Base-by-base conservation (phyloP, 2,113 vertebrate species). In the Pseudolaguvia tuberculata region DNA sequence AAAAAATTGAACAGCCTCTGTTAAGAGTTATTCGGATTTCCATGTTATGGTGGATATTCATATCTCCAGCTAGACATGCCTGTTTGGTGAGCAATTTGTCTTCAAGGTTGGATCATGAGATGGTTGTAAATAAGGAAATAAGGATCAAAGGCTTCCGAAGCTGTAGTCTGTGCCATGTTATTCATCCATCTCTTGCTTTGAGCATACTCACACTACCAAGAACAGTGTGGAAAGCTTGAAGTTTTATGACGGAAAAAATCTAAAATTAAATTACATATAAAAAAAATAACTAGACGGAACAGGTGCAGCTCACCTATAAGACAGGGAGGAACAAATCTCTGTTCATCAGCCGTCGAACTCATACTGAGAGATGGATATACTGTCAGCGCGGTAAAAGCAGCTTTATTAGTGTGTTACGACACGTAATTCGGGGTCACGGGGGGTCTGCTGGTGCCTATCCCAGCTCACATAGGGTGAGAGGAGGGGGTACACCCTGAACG, bases 81-180 rank as follows among this genome's bases (percentile, higher is more conserved):
- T 77, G 82, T 85, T 80, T 85, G 21, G 23, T 79, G 71, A 78
- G 77, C 79, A 76, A 73, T 65, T 61, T 80, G 52, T 80, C 79
- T 77, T 71, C 15, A 71, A 29, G 53, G 63, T 87, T 42, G 39
- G 39, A 42, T 42, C 39, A 42, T 42, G 8, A 84, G 88, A 89
- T 87, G 82, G 88, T 88, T 88, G 81, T 85, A 52, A 75, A 78
- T 72, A 73, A 82, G 82, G n/a, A n/a, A n/a, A n/a, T n/a, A 84
- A 82, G 23, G 70, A 86, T 86, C 79, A 87, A 85, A 89, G 81
- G 78, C 79, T 74, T 85, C 77, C 78, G 58, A 78, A 84, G 84
- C 81, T 77, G 82, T 9, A 73, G 79, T 85, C 79, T 73, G 78
- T 79, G 63, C 51, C 74, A 75, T 35, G 72, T 71, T 67, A 29